A percentile compares a stretch with the other conserved stretches of the same genome.
Conservation (phyloP, 2,797 vertebrate species). For the Macrochelys suwanniensis region DNA sequence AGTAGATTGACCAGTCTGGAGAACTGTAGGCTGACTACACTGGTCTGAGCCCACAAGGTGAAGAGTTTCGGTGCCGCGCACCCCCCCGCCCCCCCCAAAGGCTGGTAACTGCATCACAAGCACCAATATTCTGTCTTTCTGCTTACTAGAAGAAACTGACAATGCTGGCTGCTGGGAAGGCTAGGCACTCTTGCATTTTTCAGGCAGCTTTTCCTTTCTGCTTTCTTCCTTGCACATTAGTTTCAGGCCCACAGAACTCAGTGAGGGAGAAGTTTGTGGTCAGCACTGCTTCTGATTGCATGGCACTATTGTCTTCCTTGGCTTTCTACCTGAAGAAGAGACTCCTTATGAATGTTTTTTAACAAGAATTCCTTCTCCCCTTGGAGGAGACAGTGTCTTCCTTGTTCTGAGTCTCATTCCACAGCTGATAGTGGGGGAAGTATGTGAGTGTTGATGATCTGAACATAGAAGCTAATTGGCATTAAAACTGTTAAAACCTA, state of each 20-base stretch:
- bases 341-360: background rate
- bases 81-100: too few species aligned
- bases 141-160: background rate
- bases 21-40: background rate
- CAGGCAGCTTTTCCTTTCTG: background rate
- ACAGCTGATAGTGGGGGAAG: background rate
- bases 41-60: background rate
- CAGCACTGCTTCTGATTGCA: background rate
- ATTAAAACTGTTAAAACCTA: background rate
- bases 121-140: background rate
- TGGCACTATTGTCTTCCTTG: background rate
- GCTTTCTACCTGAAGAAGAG: background rate
- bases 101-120: background rate
- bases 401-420: background rate
- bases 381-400: background rate
- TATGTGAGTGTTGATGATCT: background rate
- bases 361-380: background rate
- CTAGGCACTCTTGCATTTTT: background rate
- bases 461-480: background rate
- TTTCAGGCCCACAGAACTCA: background rate
- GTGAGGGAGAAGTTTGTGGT: rapidly evolving
- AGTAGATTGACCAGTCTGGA: background rate
- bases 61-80: background rate
- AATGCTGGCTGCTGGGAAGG: background rate
- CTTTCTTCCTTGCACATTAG: background rate